phyloP scores from a whole-genome alignment of 2,797 vertebrate species.

The Acrossocheilus fasciatus region DNA sequence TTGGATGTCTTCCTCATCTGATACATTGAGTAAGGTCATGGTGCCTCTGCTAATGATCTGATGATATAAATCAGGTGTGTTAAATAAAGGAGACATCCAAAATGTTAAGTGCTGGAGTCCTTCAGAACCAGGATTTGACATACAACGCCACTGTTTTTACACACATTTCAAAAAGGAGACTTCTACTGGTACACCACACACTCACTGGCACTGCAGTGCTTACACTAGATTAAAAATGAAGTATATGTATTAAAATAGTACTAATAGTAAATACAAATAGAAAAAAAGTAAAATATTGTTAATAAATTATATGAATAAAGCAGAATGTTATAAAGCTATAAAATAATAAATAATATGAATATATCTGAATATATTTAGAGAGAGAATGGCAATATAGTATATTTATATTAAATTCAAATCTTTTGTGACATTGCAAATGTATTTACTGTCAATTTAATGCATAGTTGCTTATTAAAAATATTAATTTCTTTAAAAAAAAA shows the following conservation, averaged over 20 bases:
- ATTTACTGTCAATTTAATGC: not conserved
- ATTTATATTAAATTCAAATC: not conserved
- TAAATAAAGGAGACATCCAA: not conserved
- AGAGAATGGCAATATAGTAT: not conserved
- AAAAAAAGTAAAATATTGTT: not conserved
- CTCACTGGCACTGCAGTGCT: not conserved
- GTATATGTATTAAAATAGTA: not conserved
- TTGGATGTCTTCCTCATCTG: not conserved
- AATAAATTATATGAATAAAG: not conserved
- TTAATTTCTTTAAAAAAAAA: not conserved
- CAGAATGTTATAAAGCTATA: not conserved
- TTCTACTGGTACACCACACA: not conserved
- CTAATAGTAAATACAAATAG: not conserved
- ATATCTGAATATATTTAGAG: not conserved
- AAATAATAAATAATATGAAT: not conserved
- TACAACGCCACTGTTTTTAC: not conserved
- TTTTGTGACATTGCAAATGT: not conserved
- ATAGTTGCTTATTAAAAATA: not conserved
- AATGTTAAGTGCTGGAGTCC: not conserved
- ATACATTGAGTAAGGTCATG: not conserved
- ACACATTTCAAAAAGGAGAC: not conserved
- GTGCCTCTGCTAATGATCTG: constrained; percentile 9
- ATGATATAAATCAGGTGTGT: not conserved
- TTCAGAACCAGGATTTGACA: not conserved
- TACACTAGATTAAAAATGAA: not conserved